Percentiles rank a stretch among this genome's conserved stretches.
Evolutionary conservation across 1,140 invertebrate genomes (phyloP).

Genomic region (Drosophila ironensis): DNA sequence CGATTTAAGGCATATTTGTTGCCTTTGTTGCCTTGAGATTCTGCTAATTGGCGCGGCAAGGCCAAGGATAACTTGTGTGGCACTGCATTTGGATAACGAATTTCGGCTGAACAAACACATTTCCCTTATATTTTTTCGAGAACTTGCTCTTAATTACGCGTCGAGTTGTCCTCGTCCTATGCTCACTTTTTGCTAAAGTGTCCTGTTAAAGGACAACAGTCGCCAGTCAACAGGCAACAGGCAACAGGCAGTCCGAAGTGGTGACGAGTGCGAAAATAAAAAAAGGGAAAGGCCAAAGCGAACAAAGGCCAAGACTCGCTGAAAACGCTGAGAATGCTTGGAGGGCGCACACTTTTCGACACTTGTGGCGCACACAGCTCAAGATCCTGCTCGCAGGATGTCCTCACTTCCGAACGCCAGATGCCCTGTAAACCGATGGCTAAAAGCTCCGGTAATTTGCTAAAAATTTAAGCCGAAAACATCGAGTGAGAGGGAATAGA

Average conservation of each 20-base stretch:
- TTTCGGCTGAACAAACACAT: no score
- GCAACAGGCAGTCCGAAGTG: neutral
- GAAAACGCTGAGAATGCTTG: conserved; percentile 12
- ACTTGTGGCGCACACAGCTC: conserved; percentile 45
- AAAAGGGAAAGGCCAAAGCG: neutral
- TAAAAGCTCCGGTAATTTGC: no score
- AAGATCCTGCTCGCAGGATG: conserved; percentile 1
- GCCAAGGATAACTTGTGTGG: conserved; percentile 4
- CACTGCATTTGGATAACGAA: neutral
- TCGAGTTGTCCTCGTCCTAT: neutral
- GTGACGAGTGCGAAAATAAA: neutral
- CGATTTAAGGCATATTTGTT: no score
- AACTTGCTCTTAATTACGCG: neutral
- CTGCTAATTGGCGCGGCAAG: no score
- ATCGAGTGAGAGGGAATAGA: neutral
- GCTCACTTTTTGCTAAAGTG: neutral
- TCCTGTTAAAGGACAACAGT: neutral
- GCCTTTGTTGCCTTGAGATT: conserved; percentile 23
- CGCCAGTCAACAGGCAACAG: neutral
- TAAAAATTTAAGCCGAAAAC: conserved; percentile 48
- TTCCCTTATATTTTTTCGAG: neutral
- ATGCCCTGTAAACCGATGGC: neutral
- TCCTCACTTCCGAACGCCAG: neutral
- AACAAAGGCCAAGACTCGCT: neutral
- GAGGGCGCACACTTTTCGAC: conserved; percentile 58